Base-by-base conservation (phyloP, 2,113 vertebrate genomes). In the Malurus alboscapulatus region DNA sequence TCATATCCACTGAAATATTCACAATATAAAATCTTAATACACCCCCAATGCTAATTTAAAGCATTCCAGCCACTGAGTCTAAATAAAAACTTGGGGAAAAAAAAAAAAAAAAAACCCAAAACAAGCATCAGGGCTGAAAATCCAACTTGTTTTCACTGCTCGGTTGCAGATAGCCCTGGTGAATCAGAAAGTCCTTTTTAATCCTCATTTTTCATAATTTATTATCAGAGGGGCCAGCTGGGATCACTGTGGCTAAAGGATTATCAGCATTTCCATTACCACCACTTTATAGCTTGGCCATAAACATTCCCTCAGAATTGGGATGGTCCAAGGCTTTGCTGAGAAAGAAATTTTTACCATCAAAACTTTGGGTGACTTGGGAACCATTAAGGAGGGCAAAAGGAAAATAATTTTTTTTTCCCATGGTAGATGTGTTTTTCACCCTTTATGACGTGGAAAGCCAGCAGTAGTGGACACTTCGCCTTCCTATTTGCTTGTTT, bases 211-310 rank as follows among this genome's bases (percentile, higher is more conserved):
- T 22, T 11, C 59, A 57, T 5, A 17, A 61, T 75, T 92, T 83
- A 36, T 96, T 75, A 78, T 78, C 91, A 81, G 76, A 72, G 65
- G 24, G 55, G 21, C 79, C 93, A 88, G 75, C 82, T 77, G 85
- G 71, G 92, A 88, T 47, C 63, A 34, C 72, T n/a, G 85, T 4
- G 14, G 53, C 38, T 75, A 13, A 89, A 45, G 72, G 61, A 53
- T 51, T 66, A 47, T 57, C 58, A 69, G 51, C 62, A 22, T 63
- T 94, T 88, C 93, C 83, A 69, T 87, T 57, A 67, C 71, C 45
- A 68, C 30, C 58, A 10, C 71, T 91, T 82, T n/a, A 82, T 26
- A 79, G 75, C 71, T 48, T 2, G 0, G 47, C 51, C 79, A 38
- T 55, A 86, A 88, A 74, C 30, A 19, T 44, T n/a, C 34, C n/a